phyloP scores from a whole-genome alignment of 2,888 invertebrate species.

The Drosophila monieri region DNA sequence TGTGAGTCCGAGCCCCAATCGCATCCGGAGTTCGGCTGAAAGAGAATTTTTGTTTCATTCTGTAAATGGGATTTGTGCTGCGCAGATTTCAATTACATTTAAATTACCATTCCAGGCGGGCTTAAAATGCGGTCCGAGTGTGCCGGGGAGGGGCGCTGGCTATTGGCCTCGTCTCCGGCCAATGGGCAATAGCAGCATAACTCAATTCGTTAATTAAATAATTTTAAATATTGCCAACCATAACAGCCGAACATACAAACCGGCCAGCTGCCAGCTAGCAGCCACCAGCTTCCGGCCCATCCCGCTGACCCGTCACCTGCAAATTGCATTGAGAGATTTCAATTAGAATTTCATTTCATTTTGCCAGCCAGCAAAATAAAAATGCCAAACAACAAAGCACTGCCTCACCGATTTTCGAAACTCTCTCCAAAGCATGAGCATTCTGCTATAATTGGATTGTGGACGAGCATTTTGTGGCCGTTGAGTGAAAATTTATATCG shows the following conservation, averaged over 20 bases:
- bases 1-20: constrained; percentile 20
- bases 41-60: constrained; percentile 37
- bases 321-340: constrained; percentile 70
- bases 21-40: constrained; percentile 21
- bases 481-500: not conserved
- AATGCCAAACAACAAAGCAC: constrained; percentile 36
- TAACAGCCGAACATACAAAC: constrained; percentile 36
- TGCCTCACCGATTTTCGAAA: constrained; percentile 20
- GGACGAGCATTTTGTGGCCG: not conserved
- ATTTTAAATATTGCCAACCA: constrained; percentile 76
- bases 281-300: not conserved
- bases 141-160: not conserved
- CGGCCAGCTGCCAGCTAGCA: not conserved
- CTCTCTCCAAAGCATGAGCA: constrained; percentile 12
- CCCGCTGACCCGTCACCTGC: constrained; percentile 17
- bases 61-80: constrained; percentile 59
- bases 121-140: constrained; percentile 11
- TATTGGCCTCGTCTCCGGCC: constrained; percentile 4
- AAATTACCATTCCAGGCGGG: constrained; percentile 58
- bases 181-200: constrained; percentile 53
- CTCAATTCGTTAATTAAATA: constrained; percentile 79
- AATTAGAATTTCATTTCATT: constrained; percentile 71
- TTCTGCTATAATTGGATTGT: constrained; percentile 32
- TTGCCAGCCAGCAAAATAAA: constrained; percentile 37
- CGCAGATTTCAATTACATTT: constrained; percentile 75